These are phyloP conservation scores for Sclerurus mexicanus DNA, from an alignment of 2,113 vertebrate genomes.

Conservation along the genomic window DNA sequence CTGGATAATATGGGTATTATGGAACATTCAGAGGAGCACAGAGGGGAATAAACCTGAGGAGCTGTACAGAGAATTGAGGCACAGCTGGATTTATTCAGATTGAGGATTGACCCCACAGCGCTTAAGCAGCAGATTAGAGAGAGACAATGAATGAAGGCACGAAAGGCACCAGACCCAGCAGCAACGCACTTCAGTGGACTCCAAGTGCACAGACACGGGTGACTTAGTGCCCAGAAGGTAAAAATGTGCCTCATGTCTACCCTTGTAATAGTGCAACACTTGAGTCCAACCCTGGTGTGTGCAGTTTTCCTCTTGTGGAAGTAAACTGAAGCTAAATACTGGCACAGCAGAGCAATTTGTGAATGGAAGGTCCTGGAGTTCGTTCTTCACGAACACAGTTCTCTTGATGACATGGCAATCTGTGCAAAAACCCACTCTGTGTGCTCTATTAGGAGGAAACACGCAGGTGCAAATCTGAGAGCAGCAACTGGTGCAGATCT, in stretches of 20 bases:
- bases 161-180: not conserved
- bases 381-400: not conserved
- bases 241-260: not conserved
- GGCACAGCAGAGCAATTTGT: not conserved
- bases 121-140: not conserved
- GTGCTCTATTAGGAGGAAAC: not conserved
- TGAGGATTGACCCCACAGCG: not conserved
- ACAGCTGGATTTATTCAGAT: not conserved
- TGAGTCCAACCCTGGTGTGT: accelerated
- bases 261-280: not conserved
- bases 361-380: not conserved
- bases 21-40: not conserved
- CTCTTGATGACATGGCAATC: not conserved
- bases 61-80: not conserved
- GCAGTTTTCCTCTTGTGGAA: not conserved
- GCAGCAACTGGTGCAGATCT: not conserved
- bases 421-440: not conserved
- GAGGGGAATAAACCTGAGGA: not conserved
- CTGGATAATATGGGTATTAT: not conserved
- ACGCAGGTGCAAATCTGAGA: not conserved
- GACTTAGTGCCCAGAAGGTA: not conserved
- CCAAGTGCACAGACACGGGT: accelerated
- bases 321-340: not conserved
- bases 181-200: not conserved
- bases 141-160: not conserved